A percentile compares a stretch with the other conserved stretches of the same genome.
phyloP scores from a whole-genome alignment of 2,113 vertebrate genomes.

The Tetrao urogallus region DNA sequence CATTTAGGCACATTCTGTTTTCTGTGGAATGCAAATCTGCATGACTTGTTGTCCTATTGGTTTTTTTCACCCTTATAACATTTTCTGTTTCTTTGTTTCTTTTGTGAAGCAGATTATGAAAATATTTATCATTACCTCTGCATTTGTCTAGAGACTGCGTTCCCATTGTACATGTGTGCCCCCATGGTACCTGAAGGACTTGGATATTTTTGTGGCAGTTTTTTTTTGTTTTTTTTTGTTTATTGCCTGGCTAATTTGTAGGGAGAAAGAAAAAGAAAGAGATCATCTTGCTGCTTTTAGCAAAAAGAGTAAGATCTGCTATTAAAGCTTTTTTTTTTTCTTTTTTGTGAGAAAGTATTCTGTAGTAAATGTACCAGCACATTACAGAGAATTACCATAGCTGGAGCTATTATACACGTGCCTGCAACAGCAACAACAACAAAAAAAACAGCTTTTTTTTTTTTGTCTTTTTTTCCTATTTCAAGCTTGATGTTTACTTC shows the following conservation, averaged over 20 bases:
- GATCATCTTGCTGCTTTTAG: slow-evolving; percentile 9
- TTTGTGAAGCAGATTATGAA: neutral
- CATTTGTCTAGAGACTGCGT: neutral
- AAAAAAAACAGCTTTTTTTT: neutral
- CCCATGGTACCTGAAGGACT: neutral
- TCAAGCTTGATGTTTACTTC: slow-evolving; percentile 19
- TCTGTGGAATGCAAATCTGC: neutral
- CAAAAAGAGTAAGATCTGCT: slow-evolving; percentile 8
- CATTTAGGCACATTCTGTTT: neutral
- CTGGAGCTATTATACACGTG: neutral
- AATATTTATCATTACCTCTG: neutral
- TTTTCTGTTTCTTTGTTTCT: neutral
- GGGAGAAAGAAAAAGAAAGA: neutral
- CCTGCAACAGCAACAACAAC: neutral
- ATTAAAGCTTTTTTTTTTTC: neutral
- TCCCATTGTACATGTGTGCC: neutral
- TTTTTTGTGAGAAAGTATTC: neutral
- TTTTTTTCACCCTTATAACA: neutral
- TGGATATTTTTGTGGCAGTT: neutral
- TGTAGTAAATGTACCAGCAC: slow-evolving; percentile 32
- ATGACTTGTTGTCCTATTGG: neutral
- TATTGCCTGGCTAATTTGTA: neutral
- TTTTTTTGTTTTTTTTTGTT: neutral
- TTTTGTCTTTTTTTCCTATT: neutral
- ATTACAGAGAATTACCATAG: neutral